Conservation (phyloP, 2,888 invertebrate species). For the Luffia ferchaultella region DNA sequence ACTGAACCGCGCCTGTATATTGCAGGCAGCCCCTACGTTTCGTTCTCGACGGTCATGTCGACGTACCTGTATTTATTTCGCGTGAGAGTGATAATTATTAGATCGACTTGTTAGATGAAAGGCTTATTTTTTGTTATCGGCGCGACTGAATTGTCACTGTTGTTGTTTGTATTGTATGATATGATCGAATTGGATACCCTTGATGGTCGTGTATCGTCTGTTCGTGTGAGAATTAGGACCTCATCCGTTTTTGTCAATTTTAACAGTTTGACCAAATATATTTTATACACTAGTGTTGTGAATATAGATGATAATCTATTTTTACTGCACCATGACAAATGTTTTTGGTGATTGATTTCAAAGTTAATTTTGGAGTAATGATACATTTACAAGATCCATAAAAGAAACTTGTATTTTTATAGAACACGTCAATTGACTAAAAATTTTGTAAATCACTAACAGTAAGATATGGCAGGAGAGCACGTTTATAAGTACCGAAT, state of each 20-base stretch:
- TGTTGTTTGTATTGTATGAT: slow-evolving; percentile 12
- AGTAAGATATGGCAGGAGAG: neutral
- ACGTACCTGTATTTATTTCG: slow-evolving; percentile 35
- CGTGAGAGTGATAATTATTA: slow-evolving; percentile 28
- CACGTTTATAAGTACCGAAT: neutral
- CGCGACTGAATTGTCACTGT: slow-evolving; percentile 12
- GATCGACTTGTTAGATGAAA: slow-evolving; percentile 23
- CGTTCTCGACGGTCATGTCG: slow-evolving; percentile 10
- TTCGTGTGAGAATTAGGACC: neutral
- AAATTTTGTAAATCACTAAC: neutral
- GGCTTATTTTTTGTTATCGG: slow-evolving; percentile 15
- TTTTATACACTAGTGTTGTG: slow-evolving; percentile 8
- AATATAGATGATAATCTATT: slow-evolving; percentile 34
- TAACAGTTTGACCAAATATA: slow-evolving; percentile 30
- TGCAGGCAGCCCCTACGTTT: neutral
- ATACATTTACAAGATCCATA: slow-evolving; percentile 46
- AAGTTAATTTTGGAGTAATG: slow-evolving; percentile 49
- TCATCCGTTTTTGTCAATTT: neutral
- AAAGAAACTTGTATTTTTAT: slow-evolving; percentile 59
- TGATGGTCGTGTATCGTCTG: too few species aligned
- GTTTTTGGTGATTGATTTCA: slow-evolving; percentile 38
- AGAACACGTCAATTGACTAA: slow-evolving; percentile 35
- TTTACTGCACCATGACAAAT: slow-evolving; percentile 38
- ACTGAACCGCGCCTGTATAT: slow-evolving; percentile 12
- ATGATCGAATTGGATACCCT: too few species aligned